phyloP scores from a whole-genome alignment of 2,888 invertebrate species.

The Strigamia maritima region DNA sequence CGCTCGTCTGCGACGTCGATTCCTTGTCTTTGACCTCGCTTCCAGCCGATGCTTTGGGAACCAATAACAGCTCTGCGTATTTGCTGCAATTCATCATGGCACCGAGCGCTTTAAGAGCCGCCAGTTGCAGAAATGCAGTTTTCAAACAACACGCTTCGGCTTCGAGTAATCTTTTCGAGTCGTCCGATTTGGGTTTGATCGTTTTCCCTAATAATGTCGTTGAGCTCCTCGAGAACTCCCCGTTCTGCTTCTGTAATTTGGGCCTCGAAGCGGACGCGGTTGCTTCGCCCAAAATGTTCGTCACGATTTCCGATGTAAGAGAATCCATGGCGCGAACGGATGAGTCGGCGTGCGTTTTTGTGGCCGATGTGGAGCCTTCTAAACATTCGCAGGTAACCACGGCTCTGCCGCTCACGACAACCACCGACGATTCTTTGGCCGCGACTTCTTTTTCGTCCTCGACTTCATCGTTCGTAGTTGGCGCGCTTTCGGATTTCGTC shows the following conservation, averaged over 20 bases:
- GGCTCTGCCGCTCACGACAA: neutral
- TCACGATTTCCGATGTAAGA: constrained; percentile 57
- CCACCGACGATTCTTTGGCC: neutral
- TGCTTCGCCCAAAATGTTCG: constrained; percentile 58
- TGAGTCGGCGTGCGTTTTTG: neutral
- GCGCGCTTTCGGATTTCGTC: neutral
- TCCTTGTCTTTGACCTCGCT: constrained; percentile 34
- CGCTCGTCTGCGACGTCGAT: neutral
- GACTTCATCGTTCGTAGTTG: neutral
- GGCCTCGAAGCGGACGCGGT: constrained; percentile 47
- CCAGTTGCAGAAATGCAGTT: constrained; percentile 58
- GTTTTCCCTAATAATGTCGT: neutral
- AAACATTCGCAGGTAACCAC: neutral
- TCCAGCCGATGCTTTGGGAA: constrained; percentile 52
- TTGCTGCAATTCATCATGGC: constrained; percentile 57
- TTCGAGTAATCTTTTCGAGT: constrained; percentile 49
- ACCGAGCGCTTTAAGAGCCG: constrained; percentile 59
- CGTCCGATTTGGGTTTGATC: neutral
- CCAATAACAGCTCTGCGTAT: constrained; percentile 59
- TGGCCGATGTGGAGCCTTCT: neutral
- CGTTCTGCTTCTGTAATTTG: neutral
- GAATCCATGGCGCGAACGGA: constrained; percentile 53
- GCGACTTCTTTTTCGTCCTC: neutral
- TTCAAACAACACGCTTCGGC: constrained; percentile 56
- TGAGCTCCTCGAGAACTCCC: neutral